phyloP scores from a whole-genome alignment of 1,140 invertebrate genomes.

The Teleogryllus occipitalis region DNA sequence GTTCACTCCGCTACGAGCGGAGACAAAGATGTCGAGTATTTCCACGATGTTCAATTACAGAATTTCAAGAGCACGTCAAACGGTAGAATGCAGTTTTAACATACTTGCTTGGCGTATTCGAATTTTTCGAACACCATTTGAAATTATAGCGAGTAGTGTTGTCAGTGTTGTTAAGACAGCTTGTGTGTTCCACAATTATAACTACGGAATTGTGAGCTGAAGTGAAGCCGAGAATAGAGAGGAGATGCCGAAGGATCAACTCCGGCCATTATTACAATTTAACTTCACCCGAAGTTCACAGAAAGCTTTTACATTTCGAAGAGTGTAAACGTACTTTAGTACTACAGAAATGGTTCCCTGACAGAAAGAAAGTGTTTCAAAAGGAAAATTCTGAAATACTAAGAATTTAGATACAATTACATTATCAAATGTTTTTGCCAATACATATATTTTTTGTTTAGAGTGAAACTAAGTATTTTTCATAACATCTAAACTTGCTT shows the following conservation, averaged over 20 bases:
- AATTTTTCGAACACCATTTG: conserved; percentile 32
- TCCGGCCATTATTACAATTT: not conserved
- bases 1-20: no score
- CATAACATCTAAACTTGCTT: no score
- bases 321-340: conserved; percentile 30
- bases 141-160: conserved; percentile 32
- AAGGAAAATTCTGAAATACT: not conserved
- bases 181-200: conserved; percentile 34
- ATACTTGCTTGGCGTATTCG: conserved; percentile 19
- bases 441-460: no score
- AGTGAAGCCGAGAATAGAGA: not conserved
- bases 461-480: no score
- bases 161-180: conserved; percentile 29
- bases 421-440: no score
- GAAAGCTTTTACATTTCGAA: conserved; percentile 25
- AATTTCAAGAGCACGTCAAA: conserved; percentile 32
- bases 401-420: no score
- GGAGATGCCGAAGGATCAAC: not conserved
- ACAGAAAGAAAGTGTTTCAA: not conserved
- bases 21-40: no score
- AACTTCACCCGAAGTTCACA: not conserved
- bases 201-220: conserved; percentile 24
- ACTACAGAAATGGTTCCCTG: conserved; percentile 28
- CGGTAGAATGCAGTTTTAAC: not conserved
- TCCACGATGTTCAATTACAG: conserved; percentile 45